A percentile compares a stretch with the other conserved stretches of the same genome.
Conservation (phyloP, 2,113 vertebrate genomes). For the Amazona vittata region DNA sequence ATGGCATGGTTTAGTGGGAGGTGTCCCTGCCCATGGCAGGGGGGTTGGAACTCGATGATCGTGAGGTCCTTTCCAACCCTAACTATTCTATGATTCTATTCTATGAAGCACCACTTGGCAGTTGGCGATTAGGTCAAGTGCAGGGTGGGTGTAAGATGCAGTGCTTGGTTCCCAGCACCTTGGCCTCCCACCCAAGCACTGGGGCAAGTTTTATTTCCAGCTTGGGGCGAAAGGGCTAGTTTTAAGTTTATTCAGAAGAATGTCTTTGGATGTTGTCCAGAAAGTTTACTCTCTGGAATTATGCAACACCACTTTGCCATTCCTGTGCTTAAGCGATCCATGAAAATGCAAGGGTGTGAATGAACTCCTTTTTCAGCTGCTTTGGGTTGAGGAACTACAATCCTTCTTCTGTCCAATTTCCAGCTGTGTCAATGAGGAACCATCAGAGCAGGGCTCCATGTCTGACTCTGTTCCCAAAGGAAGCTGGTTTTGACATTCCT, state of each 20-base stretch:
- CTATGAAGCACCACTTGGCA: neutral
- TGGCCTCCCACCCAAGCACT: neutral
- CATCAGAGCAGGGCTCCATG: neutral
- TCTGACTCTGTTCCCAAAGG: neutral
- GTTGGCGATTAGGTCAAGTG: accelerated
- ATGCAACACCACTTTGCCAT: neutral
- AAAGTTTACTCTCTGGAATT: neutral
- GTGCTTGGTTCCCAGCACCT: neutral
- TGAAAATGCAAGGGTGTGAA: conserved; percentile 15
- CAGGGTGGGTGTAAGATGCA: neutral
- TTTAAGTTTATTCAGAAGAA: neutral
- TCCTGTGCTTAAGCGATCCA: neutral
- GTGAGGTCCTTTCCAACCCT: too few relatives aligned
- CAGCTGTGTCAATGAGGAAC: neutral
- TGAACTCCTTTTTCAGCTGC: conserved; percentile 30
- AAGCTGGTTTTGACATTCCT: neutral
- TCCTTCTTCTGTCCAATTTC: neutral
- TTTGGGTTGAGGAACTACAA: neutral
- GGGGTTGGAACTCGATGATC: too few relatives aligned
- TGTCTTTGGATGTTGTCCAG: neutral
- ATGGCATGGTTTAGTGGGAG: too few relatives aligned
- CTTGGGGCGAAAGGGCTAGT: neutral
- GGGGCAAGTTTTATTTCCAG: accelerated
- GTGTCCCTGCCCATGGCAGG: too few relatives aligned
- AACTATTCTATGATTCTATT: too few relatives aligned